Evolutionary conservation across 2,797 vertebrate species (phyloP).

Genomic region (Neostethus bicornis): DNA sequence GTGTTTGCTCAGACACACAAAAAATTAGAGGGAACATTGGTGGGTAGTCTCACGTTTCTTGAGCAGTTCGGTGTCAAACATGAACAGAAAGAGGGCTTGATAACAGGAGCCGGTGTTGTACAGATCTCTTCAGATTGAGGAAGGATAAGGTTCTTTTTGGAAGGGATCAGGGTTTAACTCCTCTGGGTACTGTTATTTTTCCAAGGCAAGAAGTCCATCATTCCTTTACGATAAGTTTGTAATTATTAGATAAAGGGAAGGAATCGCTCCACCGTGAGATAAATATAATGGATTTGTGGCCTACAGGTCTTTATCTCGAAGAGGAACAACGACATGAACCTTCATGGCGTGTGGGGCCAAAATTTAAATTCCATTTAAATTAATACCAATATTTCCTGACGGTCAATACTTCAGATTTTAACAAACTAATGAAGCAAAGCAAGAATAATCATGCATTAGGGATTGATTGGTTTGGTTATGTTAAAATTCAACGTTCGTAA

Average conservation of each 20-base stretch:
- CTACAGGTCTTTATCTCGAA: slow-evolving; percentile 31
- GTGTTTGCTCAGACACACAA: too few relatives aligned
- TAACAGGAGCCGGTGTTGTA: slow-evolving; percentile 61
- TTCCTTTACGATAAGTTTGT: slow-evolving; percentile 57
- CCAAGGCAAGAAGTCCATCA: slow-evolving; percentile 47
- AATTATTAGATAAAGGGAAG: slow-evolving; percentile 51
- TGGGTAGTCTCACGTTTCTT: slow-evolving; percentile 36
- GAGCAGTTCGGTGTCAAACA: slow-evolving; percentile 61
- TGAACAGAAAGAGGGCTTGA: slow-evolving; percentile 61
- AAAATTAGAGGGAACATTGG: too few relatives aligned
- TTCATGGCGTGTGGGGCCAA: slow-evolving; percentile 3
- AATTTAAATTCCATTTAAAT: slow-evolving; percentile 3
- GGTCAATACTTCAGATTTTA: not conserved
- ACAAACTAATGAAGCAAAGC: not conserved
- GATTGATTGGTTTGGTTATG: too few relatives aligned
- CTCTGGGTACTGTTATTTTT: slow-evolving; percentile 52
- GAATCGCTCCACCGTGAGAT: slow-evolving; percentile 58
- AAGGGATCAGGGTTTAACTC: slow-evolving; percentile 48
- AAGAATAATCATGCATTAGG: too few relatives aligned
- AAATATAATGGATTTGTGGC: slow-evolving; percentile 30
- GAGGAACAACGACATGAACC: slow-evolving; percentile 23
- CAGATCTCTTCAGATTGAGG: slow-evolving; percentile 60
- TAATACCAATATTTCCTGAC: not conserved
- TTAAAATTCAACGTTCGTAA: too few relatives aligned
- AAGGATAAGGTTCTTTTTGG: slow-evolving; percentile 58